Conservation (phyloP, 1,140 invertebrate genomes). For the Berghia stephanieae region DNA sequence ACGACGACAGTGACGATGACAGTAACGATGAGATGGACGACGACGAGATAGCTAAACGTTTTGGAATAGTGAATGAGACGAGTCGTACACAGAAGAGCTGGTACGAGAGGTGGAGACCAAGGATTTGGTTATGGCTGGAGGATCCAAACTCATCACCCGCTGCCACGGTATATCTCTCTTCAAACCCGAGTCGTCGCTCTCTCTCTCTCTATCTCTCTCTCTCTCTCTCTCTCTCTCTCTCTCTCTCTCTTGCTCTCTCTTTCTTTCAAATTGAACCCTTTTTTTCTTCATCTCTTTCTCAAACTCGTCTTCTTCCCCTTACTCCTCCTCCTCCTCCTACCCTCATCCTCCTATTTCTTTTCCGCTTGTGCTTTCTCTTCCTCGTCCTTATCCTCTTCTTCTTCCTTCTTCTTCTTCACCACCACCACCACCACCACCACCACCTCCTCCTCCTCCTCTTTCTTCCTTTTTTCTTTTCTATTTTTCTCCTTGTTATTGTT, state of each 20-base stretch:
- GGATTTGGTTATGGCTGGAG: constrained; percentile 62
- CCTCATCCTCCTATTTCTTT: too few relatives aligned
- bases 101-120: constrained; percentile 54
- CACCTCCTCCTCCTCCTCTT: too few relatives aligned
- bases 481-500: neutral
- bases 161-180: constrained; percentile 51
- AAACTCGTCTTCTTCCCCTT: too few relatives aligned
- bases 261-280: too few relatives aligned
- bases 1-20: constrained; percentile 33
- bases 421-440: too few relatives aligned
- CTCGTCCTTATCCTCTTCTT: too few relatives aligned
- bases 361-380: too few relatives aligned
- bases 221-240: too few relatives aligned
- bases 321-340: too few relatives aligned
- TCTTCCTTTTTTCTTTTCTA: neutral
- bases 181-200: neutral
- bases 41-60: constrained; percentile 46
- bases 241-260: neutral
- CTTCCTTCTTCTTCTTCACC: too few relatives aligned
- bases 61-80: constrained; percentile 60
- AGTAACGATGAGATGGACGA: constrained; percentile 39
- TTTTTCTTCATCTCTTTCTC: too few relatives aligned
- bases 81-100: constrained; percentile 34
- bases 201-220: too few relatives aligned
- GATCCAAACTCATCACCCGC: constrained; percentile 55